phyloP scores from a whole-genome alignment of 2,888 invertebrate species.

The Cephus pulcher region DNA sequence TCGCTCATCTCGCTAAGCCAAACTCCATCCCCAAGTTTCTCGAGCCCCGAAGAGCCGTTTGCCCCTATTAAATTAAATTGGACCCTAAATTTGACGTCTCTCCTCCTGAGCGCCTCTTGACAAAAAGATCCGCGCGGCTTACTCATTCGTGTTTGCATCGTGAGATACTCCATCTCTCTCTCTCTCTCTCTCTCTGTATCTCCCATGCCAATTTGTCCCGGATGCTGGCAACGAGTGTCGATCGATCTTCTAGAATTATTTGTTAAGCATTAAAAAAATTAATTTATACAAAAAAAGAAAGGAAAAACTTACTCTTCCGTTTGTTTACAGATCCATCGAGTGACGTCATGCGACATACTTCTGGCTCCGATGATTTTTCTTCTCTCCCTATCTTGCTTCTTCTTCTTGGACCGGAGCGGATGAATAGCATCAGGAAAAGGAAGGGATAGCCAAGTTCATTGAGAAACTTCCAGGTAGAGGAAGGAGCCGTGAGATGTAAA shows the following conservation, averaged over 20 bases:
- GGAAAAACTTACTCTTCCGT: neutral
- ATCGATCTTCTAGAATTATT: neutral
- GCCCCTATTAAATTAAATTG: constrained; percentile 62
- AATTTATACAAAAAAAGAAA: neutral
- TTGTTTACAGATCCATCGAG: neutral
- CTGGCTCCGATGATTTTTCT: neutral
- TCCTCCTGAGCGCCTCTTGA: constrained; percentile 21
- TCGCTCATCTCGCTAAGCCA: constrained; percentile 24
- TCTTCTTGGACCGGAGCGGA: neutral
- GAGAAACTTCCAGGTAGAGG: neutral
- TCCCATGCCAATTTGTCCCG: neutral
- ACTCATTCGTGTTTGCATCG: constrained; percentile 16
- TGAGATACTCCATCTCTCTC: neutral
- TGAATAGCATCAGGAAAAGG: neutral
- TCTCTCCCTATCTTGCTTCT: neutral
- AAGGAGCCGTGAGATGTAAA: constrained; percentile 40
- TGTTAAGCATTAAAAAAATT: neutral
- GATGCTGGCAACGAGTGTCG: neutral
- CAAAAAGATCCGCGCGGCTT: constrained; percentile 42
- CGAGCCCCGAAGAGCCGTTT: constrained; percentile 23
- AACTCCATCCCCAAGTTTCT: constrained; percentile 20
- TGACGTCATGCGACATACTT: neutral
- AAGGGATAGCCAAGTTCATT: constrained; percentile 1
- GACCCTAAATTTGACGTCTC: constrained; percentile 56
- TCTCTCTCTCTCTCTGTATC: constrained; percentile 2